Conservation (phyloP, 2,113 vertebrate genomes). For the Nematolebias whitei region DNA sequence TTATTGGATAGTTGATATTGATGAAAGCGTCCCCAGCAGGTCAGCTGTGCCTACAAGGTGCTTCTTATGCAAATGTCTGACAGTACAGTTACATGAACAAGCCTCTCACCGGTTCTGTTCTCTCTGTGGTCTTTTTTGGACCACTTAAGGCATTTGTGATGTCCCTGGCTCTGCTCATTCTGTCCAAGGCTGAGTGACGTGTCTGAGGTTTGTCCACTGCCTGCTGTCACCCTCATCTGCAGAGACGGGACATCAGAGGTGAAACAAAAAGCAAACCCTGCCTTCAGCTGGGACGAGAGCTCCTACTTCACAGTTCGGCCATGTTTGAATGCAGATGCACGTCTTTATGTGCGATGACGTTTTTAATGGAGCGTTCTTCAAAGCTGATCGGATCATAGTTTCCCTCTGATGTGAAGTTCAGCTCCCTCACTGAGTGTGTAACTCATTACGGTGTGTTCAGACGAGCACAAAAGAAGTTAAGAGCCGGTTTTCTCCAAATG, state of each 20-base stretch:
- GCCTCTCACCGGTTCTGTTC: constrained; percentile 77
- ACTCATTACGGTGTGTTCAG: constrained; percentile 42
- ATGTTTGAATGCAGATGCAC: not conserved
- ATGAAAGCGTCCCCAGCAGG: too few species aligned
- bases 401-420: constrained; percentile 27
- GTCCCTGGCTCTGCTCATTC: constrained; percentile 54
- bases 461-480: constrained; percentile 38
- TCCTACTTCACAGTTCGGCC: not conserved
- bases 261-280: not conserved
- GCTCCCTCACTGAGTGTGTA: constrained; percentile 18
- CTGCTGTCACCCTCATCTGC: constrained; percentile 56
- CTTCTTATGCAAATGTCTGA: not conserved
- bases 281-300: not conserved
- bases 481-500: constrained; percentile 39
- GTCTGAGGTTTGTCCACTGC: constrained; percentile 50
- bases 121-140: constrained; percentile 53
- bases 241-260: constrained; percentile 40
- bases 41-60: not conserved
- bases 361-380: constrained; percentile 3
- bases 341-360: not conserved
- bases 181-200: constrained; percentile 56
- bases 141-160: constrained; percentile 72
- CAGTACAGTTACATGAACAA: not conserved
- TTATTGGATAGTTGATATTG: too few species aligned
- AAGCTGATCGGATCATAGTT: constrained; percentile 32